Percentiles rank a stretch among this genome's conserved stretches.
These are phyloP conservation scores for Eunapius fragilis DNA, from an alignment of 37 sponge, comb jelly and placozoan species.

Conservation along the genomic window DNA sequence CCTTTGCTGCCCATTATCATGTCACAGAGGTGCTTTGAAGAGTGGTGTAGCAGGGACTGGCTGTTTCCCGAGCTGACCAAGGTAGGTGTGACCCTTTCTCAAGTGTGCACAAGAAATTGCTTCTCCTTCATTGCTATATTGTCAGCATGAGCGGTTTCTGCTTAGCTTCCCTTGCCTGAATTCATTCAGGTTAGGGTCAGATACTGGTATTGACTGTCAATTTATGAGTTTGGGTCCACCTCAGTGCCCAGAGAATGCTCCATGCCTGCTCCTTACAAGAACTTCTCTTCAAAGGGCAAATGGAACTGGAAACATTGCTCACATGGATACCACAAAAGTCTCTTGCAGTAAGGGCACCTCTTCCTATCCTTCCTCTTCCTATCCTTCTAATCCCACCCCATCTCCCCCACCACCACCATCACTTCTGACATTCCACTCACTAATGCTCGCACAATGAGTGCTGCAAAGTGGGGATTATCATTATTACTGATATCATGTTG, in stretches of 20 bases:
- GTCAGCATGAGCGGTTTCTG: slow-evolving; percentile 65
- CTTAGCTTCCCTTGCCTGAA: slow-evolving; percentile 66
- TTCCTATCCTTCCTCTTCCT: not conserved
- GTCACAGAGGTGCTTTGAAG: not conserved
- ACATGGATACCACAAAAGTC: slow-evolving; percentile 39
- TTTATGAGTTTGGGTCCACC: not conserved
- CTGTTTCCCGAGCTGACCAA: slow-evolving; percentile 37
- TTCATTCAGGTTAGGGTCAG: slow-evolving; percentile 55
- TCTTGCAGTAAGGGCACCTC: slow-evolving; percentile 9
- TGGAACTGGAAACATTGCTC: slow-evolving; percentile 7
- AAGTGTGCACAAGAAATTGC: not conserved
- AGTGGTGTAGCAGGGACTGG: slow-evolving; percentile 56
- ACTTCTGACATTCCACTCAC: not conserved
- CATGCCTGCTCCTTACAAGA: slow-evolving; percentile 16
- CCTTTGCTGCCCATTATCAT: not conserved
- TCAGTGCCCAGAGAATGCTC: slow-evolving; percentile 60
- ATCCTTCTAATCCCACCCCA: not conserved
- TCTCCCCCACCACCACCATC: not conserved
- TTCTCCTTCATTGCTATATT: not conserved
- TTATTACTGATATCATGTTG: too few relatives aligned
- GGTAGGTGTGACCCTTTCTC: slow-evolving; percentile 11
- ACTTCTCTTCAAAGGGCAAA: slow-evolving; percentile 11
- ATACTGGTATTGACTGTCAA: not conserved
- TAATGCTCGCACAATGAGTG: not conserved
- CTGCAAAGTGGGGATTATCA: too few relatives aligned